Evolutionary conservation across 2,113 vertebrate genomes (phyloP).

Genomic region (Eurystomus gularis): DNA sequence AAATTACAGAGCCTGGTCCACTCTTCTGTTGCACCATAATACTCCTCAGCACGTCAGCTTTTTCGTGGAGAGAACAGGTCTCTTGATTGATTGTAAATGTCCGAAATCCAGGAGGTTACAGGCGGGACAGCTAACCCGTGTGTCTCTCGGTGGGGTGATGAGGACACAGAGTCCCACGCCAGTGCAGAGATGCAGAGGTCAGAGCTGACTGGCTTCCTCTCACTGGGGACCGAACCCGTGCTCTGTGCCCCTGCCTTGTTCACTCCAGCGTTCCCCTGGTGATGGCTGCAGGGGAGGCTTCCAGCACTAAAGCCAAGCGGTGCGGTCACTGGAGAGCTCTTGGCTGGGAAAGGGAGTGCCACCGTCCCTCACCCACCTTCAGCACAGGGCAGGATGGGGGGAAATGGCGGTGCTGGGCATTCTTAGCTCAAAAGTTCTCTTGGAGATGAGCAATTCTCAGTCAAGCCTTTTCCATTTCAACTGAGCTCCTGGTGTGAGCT

Average conservation of each 20-base stretch:
- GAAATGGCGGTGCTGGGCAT: not conserved
- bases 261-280: rapidly evolving
- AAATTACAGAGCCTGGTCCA: constrained; percentile 41
- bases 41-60: not conserved
- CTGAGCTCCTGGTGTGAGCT: not conserved
- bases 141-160: rapidly evolving
- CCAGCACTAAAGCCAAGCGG: not conserved
- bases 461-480: not conserved
- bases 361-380: rapidly evolving
- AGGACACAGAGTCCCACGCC: rapidly evolving
- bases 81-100: not conserved
- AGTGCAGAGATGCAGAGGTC: not conserved
- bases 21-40: not conserved
- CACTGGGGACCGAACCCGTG: rapidly evolving
- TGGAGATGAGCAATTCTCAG: rapidly evolving
- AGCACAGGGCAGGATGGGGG: not conserved
- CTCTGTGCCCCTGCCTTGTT: rapidly evolving
- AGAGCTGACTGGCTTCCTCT: rapidly evolving
- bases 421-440: not conserved
- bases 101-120: not conserved
- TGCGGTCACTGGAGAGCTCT: not conserved
- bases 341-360: not conserved
- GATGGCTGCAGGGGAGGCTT: rapidly evolving
- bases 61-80: not conserved
- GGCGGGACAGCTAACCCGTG: not conserved